Base-by-base conservation (phyloP, 2,113 vertebrate species). In the Panthera tigris region DNA sequence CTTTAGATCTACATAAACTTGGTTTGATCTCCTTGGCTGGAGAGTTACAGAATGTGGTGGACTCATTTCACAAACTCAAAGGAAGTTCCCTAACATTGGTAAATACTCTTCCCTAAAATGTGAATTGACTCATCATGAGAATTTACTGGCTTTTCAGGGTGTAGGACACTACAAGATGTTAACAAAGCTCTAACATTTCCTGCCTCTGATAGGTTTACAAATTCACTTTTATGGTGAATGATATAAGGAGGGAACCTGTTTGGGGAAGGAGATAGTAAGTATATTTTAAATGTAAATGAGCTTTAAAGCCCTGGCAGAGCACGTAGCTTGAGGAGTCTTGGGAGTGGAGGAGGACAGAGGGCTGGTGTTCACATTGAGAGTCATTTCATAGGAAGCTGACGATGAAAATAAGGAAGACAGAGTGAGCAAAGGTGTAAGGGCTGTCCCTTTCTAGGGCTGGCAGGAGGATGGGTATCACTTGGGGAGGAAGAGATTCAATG, bases 381-480 rank as follows among this genome's bases (percentile, higher is more conserved):
- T 57, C 45, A 39, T 85, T 86, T 71, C 52, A 6, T 15, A 23
- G 57, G 45, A 79, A 93, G 23, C 48, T 14, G 25, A 36, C 5
- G 11, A n/a, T 57, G 50, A 90, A 33, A 1, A 3, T 7, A 33
- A 29, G 86, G 0, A 12, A 52, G 18, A 52, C 76, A 21, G 66
- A 31, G 1, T 1, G n/a, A 71, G 10, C 1, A 33, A 73, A n/a
- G 25, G 1, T 21, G 4, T 6, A 41, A 25, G 19, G 5, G 12
- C 12, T 65, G 1, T 3, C 1, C 52, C 23, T 82, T 80, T 83
- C 18, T 69, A 63, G 50, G 33, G 6, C 23, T 50, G 41, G 45
- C 4, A 29, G 25, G 11, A 79, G 36, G 9, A 16, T 23, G 57
- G 16, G 1, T 39, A 2, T 36, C 41, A 1, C 29, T n/a, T 8